phyloP scores from a whole-genome alignment of 2,797 vertebrate species.

The Apodemus agrarius region DNA sequence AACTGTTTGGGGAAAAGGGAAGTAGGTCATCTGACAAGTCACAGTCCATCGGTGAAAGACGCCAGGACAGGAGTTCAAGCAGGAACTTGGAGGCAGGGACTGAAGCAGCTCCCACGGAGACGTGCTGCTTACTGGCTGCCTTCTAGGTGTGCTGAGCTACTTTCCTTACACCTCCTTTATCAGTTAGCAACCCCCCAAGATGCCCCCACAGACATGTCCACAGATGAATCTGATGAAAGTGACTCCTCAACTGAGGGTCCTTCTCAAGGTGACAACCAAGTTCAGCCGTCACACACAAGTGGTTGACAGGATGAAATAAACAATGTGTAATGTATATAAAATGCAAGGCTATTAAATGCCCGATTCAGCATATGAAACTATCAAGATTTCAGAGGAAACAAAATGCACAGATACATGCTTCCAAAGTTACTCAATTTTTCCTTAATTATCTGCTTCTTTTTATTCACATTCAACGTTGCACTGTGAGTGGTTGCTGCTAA shows the following conservation, averaged over 20 bases:
- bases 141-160: neutral
- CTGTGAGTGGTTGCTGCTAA: conserved; percentile 34
- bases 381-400: conserved; percentile 17
- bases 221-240: neutral
- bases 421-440: neutral
- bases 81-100: neutral
- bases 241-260: neutral
- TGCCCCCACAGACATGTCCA: neutral
- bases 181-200: neutral
- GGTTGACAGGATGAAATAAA: conserved; percentile 32
- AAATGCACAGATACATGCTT: neutral
- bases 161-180: neutral
- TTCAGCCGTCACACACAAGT: neutral
- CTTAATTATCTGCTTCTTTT: conserved; percentile 9
- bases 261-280: neutral
- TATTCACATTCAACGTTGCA: neutral
- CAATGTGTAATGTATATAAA: neutral
- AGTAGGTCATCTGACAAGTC: neutral
- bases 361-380: neutral
- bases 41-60: neutral
- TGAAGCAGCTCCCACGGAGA: neutral
- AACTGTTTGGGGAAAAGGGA: neutral
- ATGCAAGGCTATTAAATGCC: neutral
- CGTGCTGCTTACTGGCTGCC: neutral
- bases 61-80: neutral